Percentiles rank a stretch among this genome's conserved stretches.
Evolutionary conservation across 2,113 vertebrate species (phyloP).

Genomic region (Tangachromis dhanisi): DNA sequence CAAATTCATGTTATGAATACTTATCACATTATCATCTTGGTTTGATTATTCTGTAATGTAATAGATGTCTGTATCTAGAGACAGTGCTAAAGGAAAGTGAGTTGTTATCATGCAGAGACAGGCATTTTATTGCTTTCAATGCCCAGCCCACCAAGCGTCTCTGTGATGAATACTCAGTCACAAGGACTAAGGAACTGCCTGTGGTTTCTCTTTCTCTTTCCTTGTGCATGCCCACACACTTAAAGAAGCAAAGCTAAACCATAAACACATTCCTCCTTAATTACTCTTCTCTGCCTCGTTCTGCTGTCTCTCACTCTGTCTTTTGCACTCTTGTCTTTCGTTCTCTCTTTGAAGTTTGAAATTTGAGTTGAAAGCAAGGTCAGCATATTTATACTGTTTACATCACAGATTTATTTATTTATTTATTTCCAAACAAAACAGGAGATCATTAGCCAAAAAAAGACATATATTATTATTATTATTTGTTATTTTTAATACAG

Average conservation of each 20-base stretch:
- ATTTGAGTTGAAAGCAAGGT: slow-evolving; percentile 39
- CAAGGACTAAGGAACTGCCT: neutral
- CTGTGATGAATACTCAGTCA: neutral
- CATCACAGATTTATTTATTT: slow-evolving; percentile 25
- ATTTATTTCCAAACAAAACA: neutral
- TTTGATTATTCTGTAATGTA: neutral
- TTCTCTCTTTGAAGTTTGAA: slow-evolving; percentile 41
- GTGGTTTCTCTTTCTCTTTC: neutral
- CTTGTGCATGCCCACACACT: neutral
- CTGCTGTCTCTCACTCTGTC: neutral
- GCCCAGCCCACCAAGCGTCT: neutral
- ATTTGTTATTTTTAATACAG: neutral
- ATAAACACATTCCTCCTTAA: slow-evolving; percentile 11
- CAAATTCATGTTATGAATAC: neutral
- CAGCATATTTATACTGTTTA: slow-evolving; percentile 22
- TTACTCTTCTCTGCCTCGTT: neutral
- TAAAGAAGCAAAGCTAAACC: neutral
- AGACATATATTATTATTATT: neutral
- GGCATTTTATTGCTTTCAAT: neutral
- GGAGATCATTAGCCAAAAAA: neutral
- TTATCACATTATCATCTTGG: neutral
- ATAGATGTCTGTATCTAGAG: neutral
- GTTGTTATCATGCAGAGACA: neutral
- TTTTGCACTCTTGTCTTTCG: neutral
- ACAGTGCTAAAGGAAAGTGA: neutral